Evolutionary conservation across 2,113 vertebrate genomes (phyloP).

Genomic region (Perca fluviatilis): DNA sequence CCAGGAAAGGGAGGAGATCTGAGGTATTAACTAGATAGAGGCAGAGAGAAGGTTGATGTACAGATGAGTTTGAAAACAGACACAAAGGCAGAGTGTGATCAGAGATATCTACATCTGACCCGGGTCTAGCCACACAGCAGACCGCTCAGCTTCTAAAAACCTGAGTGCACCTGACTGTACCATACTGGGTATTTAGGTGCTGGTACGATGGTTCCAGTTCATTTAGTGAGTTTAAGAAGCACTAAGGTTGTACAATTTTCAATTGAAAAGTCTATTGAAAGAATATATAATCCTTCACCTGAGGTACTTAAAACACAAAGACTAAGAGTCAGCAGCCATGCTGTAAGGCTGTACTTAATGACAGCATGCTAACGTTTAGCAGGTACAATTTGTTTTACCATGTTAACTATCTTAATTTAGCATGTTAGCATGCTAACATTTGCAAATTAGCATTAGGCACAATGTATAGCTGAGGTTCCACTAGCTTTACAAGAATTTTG

Average conservation of each 20-base stretch:
- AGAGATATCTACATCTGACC: neutral
- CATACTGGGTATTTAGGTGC: too few relatives aligned
- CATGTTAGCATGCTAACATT: neutral
- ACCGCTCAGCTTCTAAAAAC: neutral
- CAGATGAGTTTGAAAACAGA: neutral
- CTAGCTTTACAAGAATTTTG: neutral
- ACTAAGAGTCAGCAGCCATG: neutral
- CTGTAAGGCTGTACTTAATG: neutral
- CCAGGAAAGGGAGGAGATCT: slow-evolving; percentile 97
- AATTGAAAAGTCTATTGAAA: neutral
- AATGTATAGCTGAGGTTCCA: neutral
- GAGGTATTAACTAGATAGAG: slow-evolving; percentile 92
- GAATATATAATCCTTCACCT: neutral
- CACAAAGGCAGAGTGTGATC: neutral
- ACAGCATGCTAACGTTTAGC: neutral
- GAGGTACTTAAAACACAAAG: neutral
- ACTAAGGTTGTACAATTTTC: neutral
- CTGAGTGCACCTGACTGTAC: neutral
- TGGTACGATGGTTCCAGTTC: too few relatives aligned
- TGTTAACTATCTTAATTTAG: neutral
- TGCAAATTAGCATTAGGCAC: neutral
- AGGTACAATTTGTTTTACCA: neutral
- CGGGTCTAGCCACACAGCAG: neutral
- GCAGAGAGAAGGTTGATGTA: slow-evolving; percentile 14
- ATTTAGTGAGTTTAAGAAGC: neutral